phyloP scores from a whole-genome alignment of 2,797 vertebrate species.

The Dryobates pubescens region DNA sequence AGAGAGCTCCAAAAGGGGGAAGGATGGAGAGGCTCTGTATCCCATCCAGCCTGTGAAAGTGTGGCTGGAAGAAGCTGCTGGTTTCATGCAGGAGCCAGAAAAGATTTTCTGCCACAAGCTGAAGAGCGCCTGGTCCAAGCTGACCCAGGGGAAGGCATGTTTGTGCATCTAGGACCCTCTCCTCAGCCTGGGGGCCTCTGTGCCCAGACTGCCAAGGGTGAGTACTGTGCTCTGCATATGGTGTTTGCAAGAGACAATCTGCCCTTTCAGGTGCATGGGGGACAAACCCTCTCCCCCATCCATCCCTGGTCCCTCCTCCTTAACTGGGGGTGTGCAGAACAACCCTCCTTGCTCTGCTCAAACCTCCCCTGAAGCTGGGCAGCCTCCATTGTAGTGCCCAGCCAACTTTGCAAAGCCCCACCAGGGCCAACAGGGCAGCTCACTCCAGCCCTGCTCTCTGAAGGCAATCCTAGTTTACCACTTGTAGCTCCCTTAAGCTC shows the following conservation, averaged over 20 bases:
- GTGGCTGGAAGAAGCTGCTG: not conserved
- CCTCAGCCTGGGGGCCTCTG: not conserved
- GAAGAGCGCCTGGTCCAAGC: not conserved
- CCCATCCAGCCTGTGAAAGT: not conserved
- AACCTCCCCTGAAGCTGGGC: not conserved
- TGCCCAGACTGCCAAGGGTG: not conserved
- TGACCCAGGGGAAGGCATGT: not conserved
- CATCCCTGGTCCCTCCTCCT: not conserved
- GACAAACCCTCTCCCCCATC: not conserved
- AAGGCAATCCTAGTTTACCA: not conserved
- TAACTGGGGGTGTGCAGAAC: not conserved
- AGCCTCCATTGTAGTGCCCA: accelerated
- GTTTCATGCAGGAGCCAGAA: constrained; percentile 41
- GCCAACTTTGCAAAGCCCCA: not conserved
- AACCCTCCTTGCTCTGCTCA: not conserved
- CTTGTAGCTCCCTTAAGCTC: not conserved
- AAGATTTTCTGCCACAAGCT: constrained; percentile 23
- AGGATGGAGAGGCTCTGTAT: not conserved
- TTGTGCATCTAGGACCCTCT: not conserved
- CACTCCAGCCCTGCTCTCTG: not conserved
- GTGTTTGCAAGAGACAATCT: not conserved
- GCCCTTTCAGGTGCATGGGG: accelerated
- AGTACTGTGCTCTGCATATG: not conserved
- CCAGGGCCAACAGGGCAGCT: not conserved
- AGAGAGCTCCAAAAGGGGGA: not conserved